Percentiles rank a stretch among this genome's conserved stretches.
Evolutionary conservation across 2,113 vertebrate species (phyloP).

Genomic region (Paramormyrops kingsleyae): DNA sequence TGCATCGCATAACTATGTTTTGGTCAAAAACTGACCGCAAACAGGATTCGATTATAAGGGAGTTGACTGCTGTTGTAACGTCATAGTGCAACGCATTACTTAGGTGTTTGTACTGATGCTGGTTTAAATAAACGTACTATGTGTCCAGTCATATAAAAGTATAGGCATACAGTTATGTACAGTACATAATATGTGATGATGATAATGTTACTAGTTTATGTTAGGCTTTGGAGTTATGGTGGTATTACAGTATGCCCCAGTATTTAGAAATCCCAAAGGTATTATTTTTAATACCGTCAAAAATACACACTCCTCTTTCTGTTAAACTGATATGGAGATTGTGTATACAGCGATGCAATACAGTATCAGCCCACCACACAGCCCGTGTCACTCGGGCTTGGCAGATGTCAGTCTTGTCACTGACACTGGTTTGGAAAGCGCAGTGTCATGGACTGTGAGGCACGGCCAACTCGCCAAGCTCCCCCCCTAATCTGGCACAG

Average conservation of each 20-base stretch:
- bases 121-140: not conserved
- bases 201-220: no score
- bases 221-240: no score
- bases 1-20: not conserved
- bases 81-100: not conserved
- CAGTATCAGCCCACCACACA: not conserved
- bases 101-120: not conserved
- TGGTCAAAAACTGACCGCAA: not conserved
- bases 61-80: not conserved
- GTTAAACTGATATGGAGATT: no score
- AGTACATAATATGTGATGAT: no score
- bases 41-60: not conserved
- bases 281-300: no score
- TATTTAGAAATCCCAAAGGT: no score
- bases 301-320: no score
- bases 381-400: not conserved
- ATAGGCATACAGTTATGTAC: no score
- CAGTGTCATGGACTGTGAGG: not conserved
- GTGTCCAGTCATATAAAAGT: not conserved
- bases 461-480: not conserved
- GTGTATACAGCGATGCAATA: no score
- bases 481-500: not conserved
- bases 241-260: no score
- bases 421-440: not conserved
- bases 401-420: not conserved